phyloP scores from a whole-genome alignment of 1,140 invertebrate species.

The Oreohelix idahoensis region DNA sequence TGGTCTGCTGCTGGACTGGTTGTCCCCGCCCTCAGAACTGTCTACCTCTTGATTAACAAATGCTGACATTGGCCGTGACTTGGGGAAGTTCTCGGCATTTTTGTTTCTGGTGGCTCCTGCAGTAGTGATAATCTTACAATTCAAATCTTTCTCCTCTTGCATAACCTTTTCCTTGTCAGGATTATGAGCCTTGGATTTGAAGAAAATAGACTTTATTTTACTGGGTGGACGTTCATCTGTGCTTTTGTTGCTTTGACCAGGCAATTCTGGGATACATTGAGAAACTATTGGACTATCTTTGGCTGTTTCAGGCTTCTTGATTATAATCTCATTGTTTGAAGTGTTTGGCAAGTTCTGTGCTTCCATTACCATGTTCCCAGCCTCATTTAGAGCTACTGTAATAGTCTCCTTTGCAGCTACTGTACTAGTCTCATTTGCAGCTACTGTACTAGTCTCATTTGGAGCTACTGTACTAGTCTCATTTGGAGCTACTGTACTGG shows the following conservation, averaged over 20 bases:
- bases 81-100: slow-evolving; percentile 29
- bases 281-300: neutral
- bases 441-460: neutral
- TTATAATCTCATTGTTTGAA: neutral
- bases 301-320: neutral
- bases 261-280: neutral
- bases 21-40: neutral
- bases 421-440: neutral
- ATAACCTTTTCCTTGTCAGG: slow-evolving; percentile 25
- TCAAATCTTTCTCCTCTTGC: slow-evolving; percentile 11
- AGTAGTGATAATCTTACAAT: slow-evolving; percentile 31
- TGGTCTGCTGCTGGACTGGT: neutral
- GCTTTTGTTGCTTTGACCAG: neutral
- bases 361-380: neutral
- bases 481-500: neutral
- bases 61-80: slow-evolving; percentile 21
- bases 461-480: neutral
- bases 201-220: slow-evolving; percentile 1
- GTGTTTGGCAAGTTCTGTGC: neutral
- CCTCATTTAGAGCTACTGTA: neutral
- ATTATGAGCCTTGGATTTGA: slow-evolving; percentile 16
- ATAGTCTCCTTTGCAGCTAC: neutral
- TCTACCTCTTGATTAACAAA: slow-evolving; percentile 12
- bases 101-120: slow-evolving; percentile 35
- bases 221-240: neutral